Conservation (phyloP, 2,797 vertebrate genomes). For the Sebastes taczanowskii region DNA sequence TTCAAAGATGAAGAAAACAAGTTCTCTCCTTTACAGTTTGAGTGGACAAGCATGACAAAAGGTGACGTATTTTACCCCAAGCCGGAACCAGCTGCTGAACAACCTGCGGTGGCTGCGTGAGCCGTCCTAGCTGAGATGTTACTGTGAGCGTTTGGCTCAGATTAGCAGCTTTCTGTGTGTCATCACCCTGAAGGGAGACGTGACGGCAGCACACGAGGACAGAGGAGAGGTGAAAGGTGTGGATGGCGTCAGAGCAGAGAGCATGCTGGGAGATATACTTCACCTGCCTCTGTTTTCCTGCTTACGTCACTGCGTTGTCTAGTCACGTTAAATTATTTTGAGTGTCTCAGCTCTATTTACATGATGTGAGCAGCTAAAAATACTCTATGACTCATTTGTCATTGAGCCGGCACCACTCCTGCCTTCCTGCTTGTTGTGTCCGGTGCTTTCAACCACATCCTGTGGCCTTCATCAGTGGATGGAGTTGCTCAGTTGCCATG, state of each 20-base stretch:
- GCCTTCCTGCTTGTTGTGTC: not conserved
- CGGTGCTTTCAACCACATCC: not conserved
- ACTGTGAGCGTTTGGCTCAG: not conserved
- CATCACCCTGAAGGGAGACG: conserved; percentile 1
- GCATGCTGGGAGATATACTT: conserved; percentile 5
- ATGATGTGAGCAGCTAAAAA: not conserved
- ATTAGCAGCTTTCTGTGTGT: conserved; percentile 12
- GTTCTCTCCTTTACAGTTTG: not conserved
- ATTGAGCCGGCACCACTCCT: not conserved
- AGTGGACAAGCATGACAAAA: not conserved
- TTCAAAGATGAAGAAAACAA: not conserved
- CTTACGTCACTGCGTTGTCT: not conserved
- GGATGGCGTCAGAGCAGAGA: conserved; percentile 6
- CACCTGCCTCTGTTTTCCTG: not conserved
- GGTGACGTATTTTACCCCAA: not conserved
- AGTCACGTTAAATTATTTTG: not conserved
- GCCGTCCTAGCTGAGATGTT: not conserved
- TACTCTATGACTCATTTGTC: not conserved
- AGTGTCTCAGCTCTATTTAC: not conserved
- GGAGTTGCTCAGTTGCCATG: not conserved
- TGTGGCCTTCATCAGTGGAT: not conserved
- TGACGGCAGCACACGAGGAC: not conserved
- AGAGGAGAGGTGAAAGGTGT: conserved; percentile 7
- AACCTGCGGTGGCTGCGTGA: not conserved
- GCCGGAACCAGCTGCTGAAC: not conserved